Base-by-base conservation (phyloP, 2,888 invertebrate genomes). In the Eupeodes luniger region DNA sequence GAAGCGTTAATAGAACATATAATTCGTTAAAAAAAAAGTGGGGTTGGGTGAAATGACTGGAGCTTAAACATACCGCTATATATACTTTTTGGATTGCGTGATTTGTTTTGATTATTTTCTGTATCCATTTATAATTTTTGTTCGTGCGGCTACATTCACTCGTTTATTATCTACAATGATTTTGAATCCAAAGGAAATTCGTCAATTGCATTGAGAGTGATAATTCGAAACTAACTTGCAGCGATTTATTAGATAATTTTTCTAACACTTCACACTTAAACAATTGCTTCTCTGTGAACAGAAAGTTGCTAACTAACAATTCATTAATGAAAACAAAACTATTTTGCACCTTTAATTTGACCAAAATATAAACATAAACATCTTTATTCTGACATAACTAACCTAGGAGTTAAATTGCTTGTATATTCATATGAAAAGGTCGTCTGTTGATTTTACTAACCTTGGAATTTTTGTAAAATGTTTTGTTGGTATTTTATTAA, bases 311-410 rank as follows among this genome's bases (percentile, higher is more conserved):
- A 77, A 77, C 72, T 70, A 81, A 77, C 59, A 69, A 59, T 78
- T 27, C 57, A 74, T 81, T 84, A 79, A 76, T 27, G 3, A 27
- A 27, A 27, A 27, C 27, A 27, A 55, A 80, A 70, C 70, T 5
- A 49, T 49, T 84, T 87, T 76, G 72, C 76, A 84, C 83, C 19
- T 82, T 74, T 7, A 40, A 78, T 69, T 72, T 62, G 49, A 34
- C 5, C 7, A 67, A 14, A 61, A 19, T 27, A 49, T 12, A n/a
- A 34, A 67, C 49, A 40, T 34, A 64, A 40, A 64, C 64, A 27
- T 27, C 27, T 27, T 27, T 6, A 12, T 14, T 34, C 7, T 59
- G 14, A 4, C 14, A 40, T 16, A 11, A 40, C 6, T 62, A 44
- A 62, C 4, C 16, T 16, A 44, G 16, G 12, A 62, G 40, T 40